phyloP scores from a whole-genome alignment of 2,113 vertebrate genomes.

The Stigmatopora nigra region DNA sequence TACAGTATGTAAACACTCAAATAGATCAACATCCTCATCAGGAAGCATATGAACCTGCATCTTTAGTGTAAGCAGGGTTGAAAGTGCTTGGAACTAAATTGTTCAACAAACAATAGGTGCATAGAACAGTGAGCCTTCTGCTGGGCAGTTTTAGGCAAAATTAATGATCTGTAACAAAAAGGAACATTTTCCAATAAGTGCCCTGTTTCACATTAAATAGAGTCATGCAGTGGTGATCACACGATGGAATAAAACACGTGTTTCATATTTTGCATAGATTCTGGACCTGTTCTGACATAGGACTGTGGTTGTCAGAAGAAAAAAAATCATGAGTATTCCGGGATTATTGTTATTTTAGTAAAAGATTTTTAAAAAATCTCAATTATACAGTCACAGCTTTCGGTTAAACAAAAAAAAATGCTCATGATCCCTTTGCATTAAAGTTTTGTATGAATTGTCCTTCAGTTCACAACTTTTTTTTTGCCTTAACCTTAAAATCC shows the following conservation, averaged over 20 bases:
- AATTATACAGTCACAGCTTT: conserved; percentile 8
- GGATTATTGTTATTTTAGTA: not conserved
- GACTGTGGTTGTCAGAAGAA: conserved; percentile 3
- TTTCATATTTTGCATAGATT: conserved; percentile 64
- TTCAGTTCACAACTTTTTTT: conserved; percentile 43
- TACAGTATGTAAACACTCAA: conserved; percentile 52
- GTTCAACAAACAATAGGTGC: conserved; percentile 36
- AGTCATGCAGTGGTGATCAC: conserved; percentile 16
- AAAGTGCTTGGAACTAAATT: conserved; percentile 51
- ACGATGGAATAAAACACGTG: conserved; percentile 10
- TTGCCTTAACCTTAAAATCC: conserved; percentile 51
- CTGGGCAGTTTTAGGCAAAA: conserved; percentile 42
- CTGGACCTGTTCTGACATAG: not conserved
- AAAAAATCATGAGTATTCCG: not conserved
- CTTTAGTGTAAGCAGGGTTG: conserved; percentile 26
- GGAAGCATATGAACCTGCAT: conserved; percentile 8
- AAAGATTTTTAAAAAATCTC: not conserved
- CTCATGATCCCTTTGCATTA: conserved; percentile 21
- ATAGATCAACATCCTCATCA: conserved; percentile 13
- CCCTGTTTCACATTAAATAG: conserved; percentile 22
- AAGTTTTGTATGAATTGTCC: conserved; percentile 7
- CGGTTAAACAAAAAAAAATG: conserved; percentile 1
- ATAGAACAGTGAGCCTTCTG: conserved; percentile 25
- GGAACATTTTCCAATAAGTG: not conserved
- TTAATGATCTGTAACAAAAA: conserved; percentile 32